Percentiles rank a stretch among this genome's conserved stretches.
These are phyloP conservation scores for Dryococelus australis DNA, from an alignment of 2,888 invertebrate species.

Conservation along the genomic window DNA sequence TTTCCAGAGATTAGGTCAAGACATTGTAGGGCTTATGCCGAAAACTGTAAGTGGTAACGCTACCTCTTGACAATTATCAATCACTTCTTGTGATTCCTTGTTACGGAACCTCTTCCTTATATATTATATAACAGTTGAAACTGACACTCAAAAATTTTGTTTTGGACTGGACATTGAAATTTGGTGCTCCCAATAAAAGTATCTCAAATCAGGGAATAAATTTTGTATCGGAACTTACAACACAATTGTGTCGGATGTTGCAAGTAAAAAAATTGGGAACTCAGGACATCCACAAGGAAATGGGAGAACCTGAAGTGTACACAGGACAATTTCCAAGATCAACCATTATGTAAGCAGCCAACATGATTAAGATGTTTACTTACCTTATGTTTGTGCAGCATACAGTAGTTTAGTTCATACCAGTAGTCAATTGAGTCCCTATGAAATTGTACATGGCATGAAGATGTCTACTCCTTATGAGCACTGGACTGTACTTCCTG, in stretches of 20 bases:
- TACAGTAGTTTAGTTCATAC: not conserved
- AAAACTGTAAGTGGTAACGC: not conserved
- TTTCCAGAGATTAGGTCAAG: too few relatives aligned
- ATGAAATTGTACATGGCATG: not conserved
- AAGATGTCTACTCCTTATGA: too few relatives aligned
- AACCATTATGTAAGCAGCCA: not conserved
- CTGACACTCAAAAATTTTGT: not conserved
- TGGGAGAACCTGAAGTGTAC: not conserved
- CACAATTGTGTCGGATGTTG: not conserved
- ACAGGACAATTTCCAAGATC: not conserved
- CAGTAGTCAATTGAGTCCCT: not conserved
- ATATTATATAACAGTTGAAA: not conserved
- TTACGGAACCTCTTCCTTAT: not conserved
- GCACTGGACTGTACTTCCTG: too few relatives aligned
- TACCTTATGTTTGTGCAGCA: not conserved
- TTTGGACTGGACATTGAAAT: not conserved
- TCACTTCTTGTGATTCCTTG: not conserved
- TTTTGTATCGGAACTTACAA: not conserved
- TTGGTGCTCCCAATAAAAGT: not conserved
- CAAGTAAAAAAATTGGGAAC: not conserved
- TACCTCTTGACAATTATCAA: not conserved
- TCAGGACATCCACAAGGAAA: not conserved
- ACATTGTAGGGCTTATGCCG: not conserved
- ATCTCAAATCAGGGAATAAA: not conserved
- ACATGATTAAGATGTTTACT: not conserved